Percentiles rank a stretch among this genome's conserved stretches.
Conservation (phyloP, 2,113 vertebrate genomes). For the Theropithecus gelada region DNA sequence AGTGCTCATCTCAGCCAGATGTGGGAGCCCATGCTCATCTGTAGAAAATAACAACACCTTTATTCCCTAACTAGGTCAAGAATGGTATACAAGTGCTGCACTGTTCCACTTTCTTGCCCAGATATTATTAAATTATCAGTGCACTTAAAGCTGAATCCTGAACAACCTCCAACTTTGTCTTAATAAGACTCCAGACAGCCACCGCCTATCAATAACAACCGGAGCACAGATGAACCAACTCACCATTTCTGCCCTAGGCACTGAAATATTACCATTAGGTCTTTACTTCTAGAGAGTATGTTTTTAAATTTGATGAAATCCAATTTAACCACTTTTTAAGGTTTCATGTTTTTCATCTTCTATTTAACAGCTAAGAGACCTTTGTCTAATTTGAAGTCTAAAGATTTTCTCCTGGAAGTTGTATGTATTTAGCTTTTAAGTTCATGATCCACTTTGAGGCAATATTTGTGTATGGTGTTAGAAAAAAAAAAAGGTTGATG, state of each 20-base stretch:
- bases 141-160: neutral
- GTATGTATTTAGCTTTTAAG: neutral
- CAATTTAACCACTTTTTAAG: neutral
- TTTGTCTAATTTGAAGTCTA: neutral
- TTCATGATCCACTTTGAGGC: neutral
- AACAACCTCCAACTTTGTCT: neutral
- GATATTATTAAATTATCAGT: neutral
- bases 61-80: constrained; percentile 15
- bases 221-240: neutral
- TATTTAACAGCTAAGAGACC: neutral
- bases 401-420: neutral
- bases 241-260: neutral
- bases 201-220: neutral
- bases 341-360: neutral
- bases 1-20: neutral
- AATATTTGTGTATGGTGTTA: neutral
- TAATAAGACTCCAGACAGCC: neutral
- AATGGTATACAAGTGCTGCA: neutral
- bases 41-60: neutral
- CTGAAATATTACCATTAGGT: neutral
- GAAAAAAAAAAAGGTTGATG: neutral
- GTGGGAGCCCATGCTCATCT: neutral
- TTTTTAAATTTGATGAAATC: neutral
- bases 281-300: neutral
- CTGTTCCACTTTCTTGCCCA: neutral